Conservation (phyloP, 2,888 invertebrate genomes). For the Gandaritis pyraliata region DNA sequence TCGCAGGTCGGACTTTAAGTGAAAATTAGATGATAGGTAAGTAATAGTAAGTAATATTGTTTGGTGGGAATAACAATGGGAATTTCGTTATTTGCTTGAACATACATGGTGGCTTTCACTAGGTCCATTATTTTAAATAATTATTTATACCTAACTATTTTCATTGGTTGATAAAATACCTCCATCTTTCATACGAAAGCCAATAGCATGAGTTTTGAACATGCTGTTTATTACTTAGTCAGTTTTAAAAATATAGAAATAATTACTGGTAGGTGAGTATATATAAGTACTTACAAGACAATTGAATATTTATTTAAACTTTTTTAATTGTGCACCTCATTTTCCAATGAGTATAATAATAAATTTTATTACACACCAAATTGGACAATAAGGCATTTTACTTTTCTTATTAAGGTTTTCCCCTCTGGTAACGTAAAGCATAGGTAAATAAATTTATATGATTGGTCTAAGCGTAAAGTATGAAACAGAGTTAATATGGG, state of each 20-base stretch:
- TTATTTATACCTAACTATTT: background rate
- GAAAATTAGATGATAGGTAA: too few relatives aligned
- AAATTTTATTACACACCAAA: background rate
- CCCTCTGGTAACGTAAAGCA: conserved; percentile 3
- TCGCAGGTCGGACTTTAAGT: too few relatives aligned
- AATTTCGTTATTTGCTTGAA: too few relatives aligned
- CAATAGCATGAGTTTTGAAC: background rate
- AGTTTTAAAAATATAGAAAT: too few relatives aligned
- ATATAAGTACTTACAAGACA: background rate
- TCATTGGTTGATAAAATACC: conserved; percentile 7
- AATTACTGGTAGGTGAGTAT: too few relatives aligned
- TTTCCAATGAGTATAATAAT: background rate
- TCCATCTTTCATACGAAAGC: background rate
- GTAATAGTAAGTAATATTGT: too few relatives aligned
- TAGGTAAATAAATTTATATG: too few relatives aligned
- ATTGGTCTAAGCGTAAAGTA: too few relatives aligned
- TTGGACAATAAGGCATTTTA: background rate
- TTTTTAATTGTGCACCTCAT: background rate
- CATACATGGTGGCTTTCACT: too few relatives aligned
- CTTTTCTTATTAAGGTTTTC: background rate
- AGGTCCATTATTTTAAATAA: too few relatives aligned
- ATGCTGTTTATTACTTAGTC: background rate
- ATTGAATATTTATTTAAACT: conserved; percentile 8
- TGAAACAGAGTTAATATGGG: background rate
- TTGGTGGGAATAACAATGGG: too few relatives aligned